These are phyloP conservation scores for Epinephelus cyanopodus DNA, from an alignment of 2,113 vertebrate species.

Conservation along the genomic window DNA sequence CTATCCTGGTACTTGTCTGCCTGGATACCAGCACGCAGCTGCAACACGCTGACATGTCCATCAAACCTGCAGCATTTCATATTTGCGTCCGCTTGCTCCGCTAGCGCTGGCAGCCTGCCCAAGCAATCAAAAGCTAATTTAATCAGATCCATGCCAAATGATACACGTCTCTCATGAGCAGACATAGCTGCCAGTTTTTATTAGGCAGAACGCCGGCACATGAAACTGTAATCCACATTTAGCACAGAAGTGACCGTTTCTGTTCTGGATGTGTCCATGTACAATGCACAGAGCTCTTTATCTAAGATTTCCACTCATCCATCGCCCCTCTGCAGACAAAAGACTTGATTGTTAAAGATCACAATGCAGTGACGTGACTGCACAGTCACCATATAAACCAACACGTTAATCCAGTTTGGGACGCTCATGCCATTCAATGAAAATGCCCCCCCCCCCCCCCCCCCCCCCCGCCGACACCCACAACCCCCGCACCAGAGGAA, in stretches of 20 bases:
- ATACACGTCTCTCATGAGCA: not conserved
- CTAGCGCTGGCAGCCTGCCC: constrained; percentile 18
- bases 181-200: constrained; percentile 19
- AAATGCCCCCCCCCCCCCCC: constrained; percentile 23
- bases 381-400: constrained; percentile 48
- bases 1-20: constrained; percentile 67
- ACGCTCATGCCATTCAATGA: constrained; percentile 59
- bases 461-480: not conserved
- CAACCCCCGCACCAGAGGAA: constrained; percentile 25
- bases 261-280: constrained; percentile 29
- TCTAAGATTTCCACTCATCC: constrained; percentile 48
- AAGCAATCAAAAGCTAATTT: constrained; percentile 47
- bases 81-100: constrained; percentile 33
- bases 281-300: constrained; percentile 33
- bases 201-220: constrained; percentile 7
- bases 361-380: constrained; percentile 59
- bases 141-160: constrained; percentile 36
- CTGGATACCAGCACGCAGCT: constrained; percentile 63
- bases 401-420: constrained; percentile 79
- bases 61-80: constrained; percentile 61
- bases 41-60: constrained; percentile 56
- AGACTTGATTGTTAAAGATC: constrained; percentile 53
- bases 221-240: constrained; percentile 29
- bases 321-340: constrained; percentile 57
- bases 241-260: constrained; percentile 9